Conservation (phyloP, 2,113 vertebrate species). For the Dryoscopus gambensis region DNA sequence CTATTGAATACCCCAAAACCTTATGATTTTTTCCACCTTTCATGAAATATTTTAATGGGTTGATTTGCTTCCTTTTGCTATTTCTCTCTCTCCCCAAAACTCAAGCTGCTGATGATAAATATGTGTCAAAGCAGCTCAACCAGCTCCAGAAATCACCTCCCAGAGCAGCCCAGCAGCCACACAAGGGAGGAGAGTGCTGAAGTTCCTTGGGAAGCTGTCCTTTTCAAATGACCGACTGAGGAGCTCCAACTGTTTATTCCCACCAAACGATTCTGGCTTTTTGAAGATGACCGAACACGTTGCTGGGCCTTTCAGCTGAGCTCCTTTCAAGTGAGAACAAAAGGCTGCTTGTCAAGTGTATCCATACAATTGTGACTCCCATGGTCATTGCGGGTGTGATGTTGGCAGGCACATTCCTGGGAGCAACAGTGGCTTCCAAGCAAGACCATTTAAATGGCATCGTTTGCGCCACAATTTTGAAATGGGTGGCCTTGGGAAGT, state of each 20-base stretch:
- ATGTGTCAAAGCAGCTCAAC: not conserved
- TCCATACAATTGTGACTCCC: not conserved
- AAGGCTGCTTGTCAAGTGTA: not conserved
- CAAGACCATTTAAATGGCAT: not conserved
- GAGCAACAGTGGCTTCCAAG: not conserved
- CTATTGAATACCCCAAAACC: not conserved
- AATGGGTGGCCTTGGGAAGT: not conserved
- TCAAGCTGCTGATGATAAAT: not conserved
- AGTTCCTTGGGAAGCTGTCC: not conserved
- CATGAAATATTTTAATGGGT: not conserved
- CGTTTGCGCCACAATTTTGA: not conserved
- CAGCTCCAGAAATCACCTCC: not conserved
- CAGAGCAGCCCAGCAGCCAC: not conserved
- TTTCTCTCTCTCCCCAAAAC: not conserved
- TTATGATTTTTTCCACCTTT: not conserved
- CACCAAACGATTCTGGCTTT: not conserved
- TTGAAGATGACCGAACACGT: slow-evolving; percentile 23
- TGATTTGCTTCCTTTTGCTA: not conserved
- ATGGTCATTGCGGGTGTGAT: not conserved
- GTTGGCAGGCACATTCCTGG: not conserved
- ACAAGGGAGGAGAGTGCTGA: not conserved
- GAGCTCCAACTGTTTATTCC: not conserved
- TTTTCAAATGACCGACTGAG: not conserved
- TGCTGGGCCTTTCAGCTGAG: slow-evolving; percentile 33
- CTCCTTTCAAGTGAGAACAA: slow-evolving; percentile 39